A percentile compares a stretch with the other conserved stretches of the same genome.
These are phyloP conservation scores for Chymomyza fuscimana DNA, from an alignment of 2,888 invertebrate genomes.

Conservation along the genomic window DNA sequence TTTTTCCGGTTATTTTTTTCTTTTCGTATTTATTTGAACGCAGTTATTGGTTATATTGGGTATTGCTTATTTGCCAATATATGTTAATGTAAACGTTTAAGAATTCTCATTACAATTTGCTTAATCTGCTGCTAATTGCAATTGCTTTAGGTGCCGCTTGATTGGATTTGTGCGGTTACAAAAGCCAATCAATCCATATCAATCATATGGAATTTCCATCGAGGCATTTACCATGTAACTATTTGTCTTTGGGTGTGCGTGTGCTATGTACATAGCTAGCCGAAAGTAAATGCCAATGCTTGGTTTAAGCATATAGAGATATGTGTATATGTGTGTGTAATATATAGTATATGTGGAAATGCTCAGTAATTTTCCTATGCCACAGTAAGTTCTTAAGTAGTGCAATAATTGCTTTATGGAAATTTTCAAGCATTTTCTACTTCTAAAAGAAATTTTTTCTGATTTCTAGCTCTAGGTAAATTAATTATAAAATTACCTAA, in stretches of 20 bases:
- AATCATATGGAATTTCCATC: neutral
- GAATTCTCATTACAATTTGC: slow-evolving; percentile 51
- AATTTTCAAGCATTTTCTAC: neutral
- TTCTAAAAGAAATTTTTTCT: too few species aligned
- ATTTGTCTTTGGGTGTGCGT: neutral
- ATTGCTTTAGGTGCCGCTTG: slow-evolving; percentile 27
- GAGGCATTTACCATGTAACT: slow-evolving; percentile 36
- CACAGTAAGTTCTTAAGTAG: neutral
- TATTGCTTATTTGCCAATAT: neutral
- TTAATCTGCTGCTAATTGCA: slow-evolving; percentile 48
- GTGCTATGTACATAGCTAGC: neutral
- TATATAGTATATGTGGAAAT: neutral
- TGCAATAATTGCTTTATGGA: neutral
- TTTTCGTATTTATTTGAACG: neutral
- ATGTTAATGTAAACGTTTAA: slow-evolving; percentile 21
- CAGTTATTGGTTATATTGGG: neutral
- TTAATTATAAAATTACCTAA: too few species aligned
- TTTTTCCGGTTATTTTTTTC: slow-evolving; percentile 7
- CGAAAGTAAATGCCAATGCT: neutral
- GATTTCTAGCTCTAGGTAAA: too few species aligned
- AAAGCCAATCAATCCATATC: neutral
- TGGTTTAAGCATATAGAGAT: neutral
- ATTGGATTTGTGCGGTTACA: slow-evolving; percentile 36
- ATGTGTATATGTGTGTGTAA: neutral
- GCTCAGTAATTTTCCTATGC: neutral